phyloP scores from a whole-genome alignment of 2,797 vertebrate genomes.

The Kryptolebias ocellatus region DNA sequence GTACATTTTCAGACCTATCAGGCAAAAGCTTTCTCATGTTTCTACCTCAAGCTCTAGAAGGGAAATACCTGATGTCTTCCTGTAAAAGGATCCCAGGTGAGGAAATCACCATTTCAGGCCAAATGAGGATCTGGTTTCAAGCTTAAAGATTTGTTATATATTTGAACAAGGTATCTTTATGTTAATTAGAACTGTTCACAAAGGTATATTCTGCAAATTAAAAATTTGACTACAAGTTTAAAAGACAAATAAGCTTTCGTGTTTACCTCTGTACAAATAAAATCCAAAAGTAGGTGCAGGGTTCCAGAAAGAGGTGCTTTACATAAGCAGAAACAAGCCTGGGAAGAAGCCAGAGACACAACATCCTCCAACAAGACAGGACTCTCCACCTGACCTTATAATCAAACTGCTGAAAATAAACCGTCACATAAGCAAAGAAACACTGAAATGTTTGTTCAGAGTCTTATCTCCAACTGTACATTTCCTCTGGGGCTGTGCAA shows the following conservation, averaged over 20 bases:
- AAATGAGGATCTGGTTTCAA: constrained; percentile 45
- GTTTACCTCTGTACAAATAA: not conserved
- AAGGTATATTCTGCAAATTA: not conserved
- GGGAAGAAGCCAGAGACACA: constrained; percentile 64
- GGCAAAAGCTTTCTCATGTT: constrained; percentile 68
- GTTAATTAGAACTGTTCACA: not conserved
- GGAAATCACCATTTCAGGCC: constrained; percentile 65
- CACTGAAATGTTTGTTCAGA: constrained; percentile 64
- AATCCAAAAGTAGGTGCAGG: not conserved
- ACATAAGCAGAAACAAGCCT: constrained; percentile 64
- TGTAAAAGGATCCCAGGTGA: constrained; percentile 73
- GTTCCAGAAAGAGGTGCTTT: constrained; percentile 41
- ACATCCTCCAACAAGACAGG: constrained; percentile 58
- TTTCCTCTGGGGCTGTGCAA: constrained; percentile 63
- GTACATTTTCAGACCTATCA: constrained; percentile 60
- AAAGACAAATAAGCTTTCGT: not conserved
- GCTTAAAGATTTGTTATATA: constrained; percentile 34
- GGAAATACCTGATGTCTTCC: constrained; percentile 74
- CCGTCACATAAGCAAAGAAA: constrained; percentile 33
- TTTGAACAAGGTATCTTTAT: not conserved
- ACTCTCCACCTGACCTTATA: constrained; percentile 38
- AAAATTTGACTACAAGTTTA: not conserved
- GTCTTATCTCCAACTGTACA: constrained; percentile 63
- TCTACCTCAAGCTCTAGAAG: constrained; percentile 66
- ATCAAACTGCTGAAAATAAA: constrained; percentile 59